Percentiles rank a stretch among this genome's conserved stretches.
Evolutionary conservation across 1,140 invertebrate species (phyloP).

Genomic region (Drosophila miranda): DNA sequence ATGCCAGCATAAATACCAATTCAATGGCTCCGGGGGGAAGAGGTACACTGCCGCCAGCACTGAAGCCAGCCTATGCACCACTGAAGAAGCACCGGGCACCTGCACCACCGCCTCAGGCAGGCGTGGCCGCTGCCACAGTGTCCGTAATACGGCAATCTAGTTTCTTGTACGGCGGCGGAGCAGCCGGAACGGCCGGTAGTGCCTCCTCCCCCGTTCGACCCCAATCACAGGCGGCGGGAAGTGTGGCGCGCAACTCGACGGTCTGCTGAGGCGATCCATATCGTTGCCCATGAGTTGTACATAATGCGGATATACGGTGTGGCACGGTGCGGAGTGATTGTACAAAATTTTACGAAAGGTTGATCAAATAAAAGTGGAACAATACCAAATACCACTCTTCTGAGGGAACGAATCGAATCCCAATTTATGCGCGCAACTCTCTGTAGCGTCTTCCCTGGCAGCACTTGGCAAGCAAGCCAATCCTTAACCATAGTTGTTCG

Average conservation of each 20-base stretch:
- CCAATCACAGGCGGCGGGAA: slow-evolving; percentile 52
- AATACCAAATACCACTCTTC: slow-evolving; percentile 6
- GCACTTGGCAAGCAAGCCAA: slow-evolving; percentile 3
- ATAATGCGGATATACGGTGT: slow-evolving; percentile 24
- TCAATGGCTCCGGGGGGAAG: slow-evolving; percentile 3
- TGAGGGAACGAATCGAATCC: background rate
- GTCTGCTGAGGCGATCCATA: slow-evolving; percentile 43
- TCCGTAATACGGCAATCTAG: slow-evolving; percentile 79
- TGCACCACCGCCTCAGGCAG: slow-evolving; percentile 74
- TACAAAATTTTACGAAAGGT: slow-evolving; percentile 31
- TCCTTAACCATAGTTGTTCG: slow-evolving; percentile 8
- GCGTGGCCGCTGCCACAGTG: slow-evolving; percentile 75
- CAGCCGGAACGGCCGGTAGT: slow-evolving; percentile 18
- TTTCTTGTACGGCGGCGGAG: slow-evolving; percentile 70
- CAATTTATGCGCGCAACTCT: background rate
- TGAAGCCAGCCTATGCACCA: slow-evolving; percentile 70
- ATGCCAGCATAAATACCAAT: slow-evolving; percentile 28
- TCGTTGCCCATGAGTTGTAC: slow-evolving; percentile 41
- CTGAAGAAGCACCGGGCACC: slow-evolving; percentile 75
- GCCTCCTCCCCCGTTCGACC: slow-evolving; percentile 38
- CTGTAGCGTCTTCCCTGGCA: slow-evolving; percentile 43
- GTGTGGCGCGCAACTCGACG: slow-evolving; percentile 58
- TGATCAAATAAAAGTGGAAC: slow-evolving; percentile 33
- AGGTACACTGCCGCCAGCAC: slow-evolving; percentile 7
- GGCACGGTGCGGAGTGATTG: slow-evolving; percentile 12